Conservation (phyloP, 2,113 vertebrate genomes). For the Scopus umbretta region DNA sequence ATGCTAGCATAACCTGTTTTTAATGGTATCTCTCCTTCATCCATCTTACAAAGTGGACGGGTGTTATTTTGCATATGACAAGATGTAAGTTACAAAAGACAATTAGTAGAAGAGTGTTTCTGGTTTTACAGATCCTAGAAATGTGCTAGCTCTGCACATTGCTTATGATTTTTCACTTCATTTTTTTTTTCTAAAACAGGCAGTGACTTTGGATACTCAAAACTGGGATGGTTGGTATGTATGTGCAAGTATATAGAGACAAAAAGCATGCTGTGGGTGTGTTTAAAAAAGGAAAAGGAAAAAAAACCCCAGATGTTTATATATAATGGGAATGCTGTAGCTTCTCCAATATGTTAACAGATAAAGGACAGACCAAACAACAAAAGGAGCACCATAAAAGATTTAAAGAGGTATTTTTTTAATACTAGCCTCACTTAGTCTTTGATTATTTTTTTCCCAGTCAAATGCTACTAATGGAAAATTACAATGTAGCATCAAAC, state of each 20-base stretch:
- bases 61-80: background rate
- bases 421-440: background rate
- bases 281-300: background rate
- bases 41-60: background rate
- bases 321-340: background rate
- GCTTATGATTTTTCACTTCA: background rate
- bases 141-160: rapidly evolving
- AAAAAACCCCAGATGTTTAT: background rate
- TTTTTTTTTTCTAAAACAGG: background rate
- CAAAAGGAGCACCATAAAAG: background rate
- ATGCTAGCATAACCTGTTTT: background rate
- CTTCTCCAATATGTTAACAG: background rate
- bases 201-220: background rate
- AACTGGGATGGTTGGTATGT: background rate
- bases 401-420: background rate
- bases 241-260: background rate
- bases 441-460: background rate
- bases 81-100: background rate
- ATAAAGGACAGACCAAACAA: background rate
- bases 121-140: background rate
- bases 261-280: background rate
- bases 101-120: background rate
- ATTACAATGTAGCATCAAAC: background rate
- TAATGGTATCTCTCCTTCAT: background rate
- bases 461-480: background rate